Evolutionary conservation across 2,888 invertebrate species (phyloP).

Genomic region (Cheilosia vernalis): DNA sequence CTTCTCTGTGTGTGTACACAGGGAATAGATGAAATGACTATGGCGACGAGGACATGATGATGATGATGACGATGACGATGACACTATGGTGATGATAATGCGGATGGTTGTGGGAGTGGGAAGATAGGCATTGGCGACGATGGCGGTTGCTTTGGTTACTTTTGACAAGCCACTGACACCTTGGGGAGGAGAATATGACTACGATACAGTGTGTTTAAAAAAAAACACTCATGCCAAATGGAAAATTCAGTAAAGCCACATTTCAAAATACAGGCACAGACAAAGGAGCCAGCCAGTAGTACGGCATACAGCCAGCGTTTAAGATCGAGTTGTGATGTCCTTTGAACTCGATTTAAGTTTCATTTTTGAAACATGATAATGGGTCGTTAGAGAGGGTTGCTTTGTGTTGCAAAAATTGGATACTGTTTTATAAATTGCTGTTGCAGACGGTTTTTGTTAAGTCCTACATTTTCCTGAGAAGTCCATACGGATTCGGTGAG

Average conservation of each 20-base stretch:
- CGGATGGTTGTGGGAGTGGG: not conserved
- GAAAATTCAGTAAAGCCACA: conserved; percentile 1
- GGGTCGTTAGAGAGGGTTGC: too few relatives aligned
- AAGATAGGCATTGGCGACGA: conserved; percentile 14
- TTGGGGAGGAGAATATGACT: conserved; percentile 7
- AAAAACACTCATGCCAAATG: conserved; percentile 15
- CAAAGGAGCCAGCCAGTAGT: not conserved
- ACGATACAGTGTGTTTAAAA: conserved; percentile 11
- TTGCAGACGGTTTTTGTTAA: too few relatives aligned
- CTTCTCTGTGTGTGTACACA: conserved; percentile 37
- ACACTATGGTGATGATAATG: conserved; percentile 13
- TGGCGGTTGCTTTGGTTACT: conserved; percentile 62
- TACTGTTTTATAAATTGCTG: too few relatives aligned
- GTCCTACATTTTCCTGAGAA: too few relatives aligned
- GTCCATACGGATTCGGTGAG: too few relatives aligned
- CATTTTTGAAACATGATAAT: too few relatives aligned
- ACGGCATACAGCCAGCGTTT: not conserved
- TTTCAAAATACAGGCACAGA: not conserved
- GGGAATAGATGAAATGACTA: conserved; percentile 23
- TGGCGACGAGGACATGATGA: conserved; percentile 31
- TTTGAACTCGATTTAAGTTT: not conserved
- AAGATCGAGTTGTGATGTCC: not conserved
- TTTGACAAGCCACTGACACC: conserved; percentile 68
- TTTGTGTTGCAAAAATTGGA: too few relatives aligned
- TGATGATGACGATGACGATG: conserved; percentile 29